A percentile compares a stretch with the other conserved stretches of the same genome.
Conservation (phyloP, 2,888 invertebrate genomes). For the Panorpa germanica region DNA sequence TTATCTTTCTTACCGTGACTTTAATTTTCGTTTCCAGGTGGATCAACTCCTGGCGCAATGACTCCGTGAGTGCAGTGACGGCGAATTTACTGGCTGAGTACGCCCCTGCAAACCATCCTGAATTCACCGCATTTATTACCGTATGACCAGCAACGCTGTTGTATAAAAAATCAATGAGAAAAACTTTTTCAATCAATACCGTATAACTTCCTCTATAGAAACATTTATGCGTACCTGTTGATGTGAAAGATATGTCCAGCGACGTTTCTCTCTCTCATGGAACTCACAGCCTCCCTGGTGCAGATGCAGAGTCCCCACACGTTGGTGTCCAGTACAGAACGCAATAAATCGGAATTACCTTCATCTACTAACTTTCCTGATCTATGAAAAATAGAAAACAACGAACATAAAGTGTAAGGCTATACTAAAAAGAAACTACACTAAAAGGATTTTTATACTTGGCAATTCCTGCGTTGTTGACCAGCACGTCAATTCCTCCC, state of each 20-base stretch:
- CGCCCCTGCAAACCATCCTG: conserved; percentile 25
- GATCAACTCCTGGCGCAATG: conserved; percentile 7
- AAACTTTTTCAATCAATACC: too few relatives aligned
- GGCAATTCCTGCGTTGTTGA: conserved; percentile 37
- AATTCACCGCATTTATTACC: conserved; percentile 10
- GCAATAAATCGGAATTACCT: conserved; percentile 15
- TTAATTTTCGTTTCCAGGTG: conserved; percentile 5
- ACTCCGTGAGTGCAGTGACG: conserved; percentile 6
- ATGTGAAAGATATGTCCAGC: conserved; percentile 40
- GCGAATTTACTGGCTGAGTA: conserved; percentile 8
- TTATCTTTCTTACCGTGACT: conserved; percentile 7
- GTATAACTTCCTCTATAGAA: too few relatives aligned
- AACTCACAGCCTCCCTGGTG: conserved; percentile 30
- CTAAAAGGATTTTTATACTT: too few relatives aligned
- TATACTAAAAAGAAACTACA: too few relatives aligned
- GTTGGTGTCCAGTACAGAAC: conserved; percentile 28
- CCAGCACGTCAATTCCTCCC: conserved; percentile 33
- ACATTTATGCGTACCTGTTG: too few relatives aligned
- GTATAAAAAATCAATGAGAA: too few relatives aligned
- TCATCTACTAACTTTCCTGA: too few relatives aligned
- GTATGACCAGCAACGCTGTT: conserved; percentile 1
- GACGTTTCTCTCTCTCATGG: conserved; percentile 28
- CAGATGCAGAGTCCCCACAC: conserved; percentile 34
- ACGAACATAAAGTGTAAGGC: too few relatives aligned
- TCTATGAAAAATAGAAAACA: too few relatives aligned